A percentile compares a stretch with the other conserved stretches of the same genome.
phyloP scores from a whole-genome alignment of 2,888 invertebrate genomes.

The Cistogaster globosa region DNA sequence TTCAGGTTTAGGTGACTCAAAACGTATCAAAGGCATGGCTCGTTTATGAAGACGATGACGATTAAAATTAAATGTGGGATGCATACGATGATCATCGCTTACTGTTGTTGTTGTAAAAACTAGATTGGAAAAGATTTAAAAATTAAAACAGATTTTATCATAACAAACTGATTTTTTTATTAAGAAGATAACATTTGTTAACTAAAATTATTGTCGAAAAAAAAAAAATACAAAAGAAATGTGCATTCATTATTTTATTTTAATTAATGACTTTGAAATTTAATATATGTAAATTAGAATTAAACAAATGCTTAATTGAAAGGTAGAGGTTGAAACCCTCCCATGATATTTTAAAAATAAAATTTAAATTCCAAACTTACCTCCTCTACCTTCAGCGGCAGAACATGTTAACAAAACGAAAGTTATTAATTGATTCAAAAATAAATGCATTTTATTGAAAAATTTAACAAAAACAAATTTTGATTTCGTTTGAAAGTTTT shows the following conservation, averaged over 20 bases:
- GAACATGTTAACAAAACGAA: slow-evolving; percentile 1
- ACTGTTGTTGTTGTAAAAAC: slow-evolving; percentile 7
- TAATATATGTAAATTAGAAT: not conserved
- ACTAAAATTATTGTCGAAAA: no score
- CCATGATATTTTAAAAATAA: not conserved
- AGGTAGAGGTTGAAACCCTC: no score
- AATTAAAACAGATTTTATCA: not conserved
- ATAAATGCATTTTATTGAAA: slow-evolving; percentile 35
- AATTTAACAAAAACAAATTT: not conserved
- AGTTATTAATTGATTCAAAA: slow-evolving; percentile 18
- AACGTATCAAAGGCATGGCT: slow-evolving; percentile 79
- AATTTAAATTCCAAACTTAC: slow-evolving; percentile 44
- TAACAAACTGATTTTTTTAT: not conserved
- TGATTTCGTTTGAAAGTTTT: not conserved
- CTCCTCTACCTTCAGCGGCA: slow-evolving; percentile 25
- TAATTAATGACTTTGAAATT: no score
- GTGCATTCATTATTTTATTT: no score
- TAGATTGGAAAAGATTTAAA: slow-evolving; percentile 15
- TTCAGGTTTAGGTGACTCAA: slow-evolving; percentile 76
- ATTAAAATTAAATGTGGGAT: slow-evolving; percentile 76
- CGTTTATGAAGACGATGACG: slow-evolving; percentile 77
- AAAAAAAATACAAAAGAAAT: not conserved
- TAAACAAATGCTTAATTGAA: no score
- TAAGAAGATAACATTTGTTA: not conserved
- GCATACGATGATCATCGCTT: slow-evolving; percentile 78